Evolutionary conservation across 2,888 invertebrate species (phyloP).

Genomic region (Caenorhabditis panamensis): DNA sequence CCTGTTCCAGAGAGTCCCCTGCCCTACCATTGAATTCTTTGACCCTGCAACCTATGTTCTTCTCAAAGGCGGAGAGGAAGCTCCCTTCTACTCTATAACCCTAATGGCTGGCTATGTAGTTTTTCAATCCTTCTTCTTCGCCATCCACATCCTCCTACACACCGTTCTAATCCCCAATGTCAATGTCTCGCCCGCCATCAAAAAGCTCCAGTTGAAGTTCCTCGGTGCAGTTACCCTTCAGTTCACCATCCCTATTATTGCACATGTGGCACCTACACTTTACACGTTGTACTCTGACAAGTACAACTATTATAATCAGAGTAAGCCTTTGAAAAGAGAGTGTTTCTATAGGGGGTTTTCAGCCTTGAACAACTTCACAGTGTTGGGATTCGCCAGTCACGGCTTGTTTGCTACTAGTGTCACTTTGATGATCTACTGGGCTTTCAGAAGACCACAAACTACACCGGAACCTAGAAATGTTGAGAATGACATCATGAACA

Average conservation of each 20-base stretch:
- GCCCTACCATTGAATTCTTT: conserved; percentile 39
- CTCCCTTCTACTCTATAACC: conserved; percentile 25
- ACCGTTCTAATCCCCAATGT: neutral
- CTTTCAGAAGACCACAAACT: neutral
- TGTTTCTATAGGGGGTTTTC: too few species aligned
- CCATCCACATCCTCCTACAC: conserved; percentile 11
- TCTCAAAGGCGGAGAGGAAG: conserved; percentile 32
- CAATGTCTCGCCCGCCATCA: neutral
- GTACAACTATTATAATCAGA: conserved; percentile 50
- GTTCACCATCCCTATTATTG: conserved; percentile 21
- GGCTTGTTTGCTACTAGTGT: neutral
- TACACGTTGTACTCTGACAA: conserved; percentile 32
- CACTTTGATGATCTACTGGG: conserved; percentile 21
- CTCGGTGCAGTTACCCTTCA: neutral
- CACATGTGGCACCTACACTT: neutral
- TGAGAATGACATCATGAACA: too few species aligned
- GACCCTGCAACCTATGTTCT: conserved; percentile 1
- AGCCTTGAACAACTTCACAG: neutral
- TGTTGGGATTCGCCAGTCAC: neutral
- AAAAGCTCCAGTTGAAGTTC: neutral
- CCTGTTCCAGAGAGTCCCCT: conserved; percentile 19
- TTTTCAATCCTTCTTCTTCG: conserved; percentile 18
- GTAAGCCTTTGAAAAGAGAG: too few species aligned
- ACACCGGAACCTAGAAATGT: too few species aligned
- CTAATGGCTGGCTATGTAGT: neutral